Evolutionary conservation across 2,797 vertebrate genomes (phyloP).

Genomic region (Remorina albescens): DNA sequence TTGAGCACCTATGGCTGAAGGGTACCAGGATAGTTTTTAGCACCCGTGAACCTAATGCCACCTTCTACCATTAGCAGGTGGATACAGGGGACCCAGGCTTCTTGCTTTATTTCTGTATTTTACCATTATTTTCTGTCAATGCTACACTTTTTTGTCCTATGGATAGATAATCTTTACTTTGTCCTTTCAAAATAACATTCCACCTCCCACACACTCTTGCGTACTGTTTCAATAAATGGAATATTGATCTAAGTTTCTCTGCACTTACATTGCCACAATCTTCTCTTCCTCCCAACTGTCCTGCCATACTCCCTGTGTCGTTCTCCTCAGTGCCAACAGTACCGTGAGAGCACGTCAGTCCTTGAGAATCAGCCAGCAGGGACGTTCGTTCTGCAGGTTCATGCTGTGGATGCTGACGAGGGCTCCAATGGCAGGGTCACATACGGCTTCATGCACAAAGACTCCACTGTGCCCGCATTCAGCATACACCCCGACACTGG

Average conservation of each 20-base stretch:
- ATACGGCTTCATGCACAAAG: constrained; percentile 93
- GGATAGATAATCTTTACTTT: constrained; percentile 19
- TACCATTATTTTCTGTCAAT: neutral
- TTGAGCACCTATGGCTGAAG: neutral
- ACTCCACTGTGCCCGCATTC: constrained; percentile 89
- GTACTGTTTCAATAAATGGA: constrained; percentile 18
- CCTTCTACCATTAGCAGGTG: neutral
- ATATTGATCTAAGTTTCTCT: constrained; percentile 24
- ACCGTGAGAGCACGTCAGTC: constrained; percentile 88
- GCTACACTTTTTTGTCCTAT: constrained; percentile 1
- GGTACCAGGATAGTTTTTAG: constrained; percentile 4
- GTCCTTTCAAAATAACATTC: constrained; percentile 29
- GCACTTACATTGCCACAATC: neutral
- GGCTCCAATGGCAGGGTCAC: constrained; percentile 91
- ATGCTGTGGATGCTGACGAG: constrained; percentile 91
- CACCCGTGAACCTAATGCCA: constrained; percentile 6
- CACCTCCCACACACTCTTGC: constrained; percentile 25
- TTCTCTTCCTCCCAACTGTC: constrained; percentile 31
- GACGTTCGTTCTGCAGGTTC: constrained; percentile 90
- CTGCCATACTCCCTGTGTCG: constrained; percentile 10
- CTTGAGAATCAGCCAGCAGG: constrained; percentile 91
- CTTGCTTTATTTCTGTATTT: neutral
- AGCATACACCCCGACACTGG: constrained; percentile 92
- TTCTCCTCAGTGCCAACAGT: constrained; percentile 87
- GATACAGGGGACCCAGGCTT: neutral